Percentiles rank a stretch among this genome's conserved stretches.
Evolutionary conservation across 2,888 invertebrate species (phyloP).

Genomic region (Syrista parreyssii): DNA sequence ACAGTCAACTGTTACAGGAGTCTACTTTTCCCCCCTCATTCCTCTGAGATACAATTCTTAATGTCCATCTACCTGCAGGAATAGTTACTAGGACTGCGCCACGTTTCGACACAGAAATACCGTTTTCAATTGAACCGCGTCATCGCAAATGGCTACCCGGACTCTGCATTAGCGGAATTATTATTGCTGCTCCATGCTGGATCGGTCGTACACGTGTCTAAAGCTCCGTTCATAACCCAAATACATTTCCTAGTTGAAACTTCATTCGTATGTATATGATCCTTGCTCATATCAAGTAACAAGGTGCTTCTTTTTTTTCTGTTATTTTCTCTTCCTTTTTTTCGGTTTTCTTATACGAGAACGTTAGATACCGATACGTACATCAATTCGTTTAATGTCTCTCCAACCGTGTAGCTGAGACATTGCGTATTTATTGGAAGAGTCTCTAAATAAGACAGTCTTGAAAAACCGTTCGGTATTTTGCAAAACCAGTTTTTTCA

Average conservation of each 20-base stretch:
- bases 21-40: background rate
- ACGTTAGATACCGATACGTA: background rate
- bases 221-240: background rate
- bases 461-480: background rate
- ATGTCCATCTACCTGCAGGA: background rate
- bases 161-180: background rate
- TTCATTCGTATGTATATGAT: background rate
- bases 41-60: background rate
- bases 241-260: background rate
- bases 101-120: conserved; percentile 16
- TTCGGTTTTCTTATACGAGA: background rate
- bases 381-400: background rate
- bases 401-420: background rate
- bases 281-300: background rate
- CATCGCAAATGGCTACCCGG: conserved; percentile 48
- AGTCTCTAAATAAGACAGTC: background rate
- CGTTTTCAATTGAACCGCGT: conserved; percentile 48
- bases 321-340: background rate
- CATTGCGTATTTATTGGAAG: background rate
- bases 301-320: background rate
- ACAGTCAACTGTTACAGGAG: too few relatives aligned
- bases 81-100: background rate
- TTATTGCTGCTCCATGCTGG: background rate
- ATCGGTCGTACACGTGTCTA: background rate
- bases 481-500: background rate